Base-by-base conservation (phyloP, 2,113 vertebrate genomes). In the Thunnus thynnus region DNA sequence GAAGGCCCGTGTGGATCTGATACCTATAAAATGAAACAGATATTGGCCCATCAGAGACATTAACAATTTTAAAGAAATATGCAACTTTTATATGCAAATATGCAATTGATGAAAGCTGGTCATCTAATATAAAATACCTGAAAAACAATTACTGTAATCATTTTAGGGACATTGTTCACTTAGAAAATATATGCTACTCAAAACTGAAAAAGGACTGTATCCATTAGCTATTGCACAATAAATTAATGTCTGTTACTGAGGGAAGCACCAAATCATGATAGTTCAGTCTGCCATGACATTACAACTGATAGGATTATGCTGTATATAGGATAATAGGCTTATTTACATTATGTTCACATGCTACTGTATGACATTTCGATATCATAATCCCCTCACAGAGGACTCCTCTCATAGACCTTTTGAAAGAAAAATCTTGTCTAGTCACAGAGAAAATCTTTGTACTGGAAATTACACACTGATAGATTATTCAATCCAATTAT, bases 1-100 rank as follows among this genome's bases (percentile, higher is more conserved):
- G 98, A 63, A 99, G 97, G 22, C 98, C 98, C 0, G 98, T 99
- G 91, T 99, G 98, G 86, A 99, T 99, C 93, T 99, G 98, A 92
- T 99, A 99, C 93, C 98, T 99, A 73, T 12, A 44, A 88, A 58
- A 89, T 13, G 67, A 16, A 74, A 77, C 16, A 76, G 3, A 72
- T 11, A 46, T 12, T 18, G 52, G 1, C 4, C 41, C 0, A 2
- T 73, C 3, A 79, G 36, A 72, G 14, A 47, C 1, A 50, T 11
- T 5, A 56, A 58, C 16, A 44, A 13, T 27, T 47, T 60, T 1
- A 8, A 27, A 46, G 41, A 54, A 44, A 76, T 25, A 13, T 50
- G 3, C 12, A 36, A 47, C 5, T 7, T 25, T 48, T 7, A 41
- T 41, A 41, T 41, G 36, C 36, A 41, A 41, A 41, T 41, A 41